Conservation (phyloP, 2,888 invertebrate species). For the Sepioteuthis lessoniana region DNA sequence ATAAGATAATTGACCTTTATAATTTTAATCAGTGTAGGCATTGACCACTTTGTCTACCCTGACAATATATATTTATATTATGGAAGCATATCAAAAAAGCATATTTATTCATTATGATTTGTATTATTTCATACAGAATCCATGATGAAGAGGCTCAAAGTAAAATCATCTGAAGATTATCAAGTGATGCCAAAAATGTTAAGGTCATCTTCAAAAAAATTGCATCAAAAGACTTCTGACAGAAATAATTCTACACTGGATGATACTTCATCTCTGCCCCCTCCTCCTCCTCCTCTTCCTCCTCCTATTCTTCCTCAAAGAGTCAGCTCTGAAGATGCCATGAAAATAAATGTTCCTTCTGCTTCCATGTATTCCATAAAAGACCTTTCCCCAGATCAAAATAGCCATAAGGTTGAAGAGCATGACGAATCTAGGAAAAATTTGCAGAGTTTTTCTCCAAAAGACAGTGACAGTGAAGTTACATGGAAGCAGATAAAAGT, state of each 20-base stretch:
- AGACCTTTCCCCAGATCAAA: not conserved
- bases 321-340: not conserved
- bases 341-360: not conserved
- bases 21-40: too few species aligned
- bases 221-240: not conserved
- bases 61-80: too few species aligned
- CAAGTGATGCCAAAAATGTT: not conserved
- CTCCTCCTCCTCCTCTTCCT: not conserved
- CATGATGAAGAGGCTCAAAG: not conserved
- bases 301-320: not conserved
- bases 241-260: not conserved
- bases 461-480: not conserved
- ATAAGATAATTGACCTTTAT: too few species aligned
- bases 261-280: not conserved
- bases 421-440: not conserved
- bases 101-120: not conserved
- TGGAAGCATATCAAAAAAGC: too few species aligned
- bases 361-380: not conserved
- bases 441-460: not conserved
- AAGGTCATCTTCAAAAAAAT: not conserved
- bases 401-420: not conserved
- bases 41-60: too few species aligned
- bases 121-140: not conserved
- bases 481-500: not conserved
- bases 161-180: not conserved